A percentile compares a stretch with the other conserved stretches of the same genome.
Evolutionary conservation across 1,140 invertebrate genomes (phyloP).

Genomic region (Musca vetustissima): DNA sequence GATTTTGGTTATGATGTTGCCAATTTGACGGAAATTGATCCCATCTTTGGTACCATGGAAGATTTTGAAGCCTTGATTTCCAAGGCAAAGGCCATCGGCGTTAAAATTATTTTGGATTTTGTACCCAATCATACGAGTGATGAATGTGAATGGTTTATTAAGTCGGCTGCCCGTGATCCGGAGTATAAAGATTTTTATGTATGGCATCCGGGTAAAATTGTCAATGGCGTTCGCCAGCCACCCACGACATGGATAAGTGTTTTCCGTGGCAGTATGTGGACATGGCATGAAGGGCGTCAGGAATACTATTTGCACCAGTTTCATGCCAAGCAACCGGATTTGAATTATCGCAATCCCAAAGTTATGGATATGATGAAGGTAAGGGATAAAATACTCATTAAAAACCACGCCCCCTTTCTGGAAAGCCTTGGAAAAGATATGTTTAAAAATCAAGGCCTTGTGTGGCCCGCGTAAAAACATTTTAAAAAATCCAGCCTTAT

Average conservation of each 20-base stretch:
- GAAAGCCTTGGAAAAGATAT: too few species aligned
- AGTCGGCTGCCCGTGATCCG: slow-evolving; percentile 62
- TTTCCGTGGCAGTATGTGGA: slow-evolving; percentile 72
- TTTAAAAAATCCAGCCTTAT: too few species aligned
- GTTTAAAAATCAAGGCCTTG: too few species aligned
- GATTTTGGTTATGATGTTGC: slow-evolving; percentile 70
- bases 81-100: slow-evolving; percentile 59
- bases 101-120: slow-evolving; percentile 82
- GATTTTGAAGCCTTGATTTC: slow-evolving; percentile 70
- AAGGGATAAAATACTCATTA: background rate
- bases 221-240: slow-evolving; percentile 56
- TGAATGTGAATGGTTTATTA: slow-evolving; percentile 71
- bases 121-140: slow-evolving; percentile 82
- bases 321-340: slow-evolving; percentile 69
- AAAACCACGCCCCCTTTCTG: too few species aligned
- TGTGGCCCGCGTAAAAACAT: too few species aligned
- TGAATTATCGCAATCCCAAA: slow-evolving; percentile 68
- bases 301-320: slow-evolving; percentile 80
- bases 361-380: slow-evolving; percentile 65
- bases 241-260: slow-evolving; percentile 71
- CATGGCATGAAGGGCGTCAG: slow-evolving; percentile 65
- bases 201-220: slow-evolving; percentile 63
- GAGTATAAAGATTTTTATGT: slow-evolving; percentile 70
- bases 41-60: slow-evolving; percentile 69
- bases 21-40: slow-evolving; percentile 65